Percentiles rank a stretch among this genome's conserved stretches.
Conservation (phyloP, 2,113 vertebrate species). For the Eulacestoma nigropectus region DNA sequence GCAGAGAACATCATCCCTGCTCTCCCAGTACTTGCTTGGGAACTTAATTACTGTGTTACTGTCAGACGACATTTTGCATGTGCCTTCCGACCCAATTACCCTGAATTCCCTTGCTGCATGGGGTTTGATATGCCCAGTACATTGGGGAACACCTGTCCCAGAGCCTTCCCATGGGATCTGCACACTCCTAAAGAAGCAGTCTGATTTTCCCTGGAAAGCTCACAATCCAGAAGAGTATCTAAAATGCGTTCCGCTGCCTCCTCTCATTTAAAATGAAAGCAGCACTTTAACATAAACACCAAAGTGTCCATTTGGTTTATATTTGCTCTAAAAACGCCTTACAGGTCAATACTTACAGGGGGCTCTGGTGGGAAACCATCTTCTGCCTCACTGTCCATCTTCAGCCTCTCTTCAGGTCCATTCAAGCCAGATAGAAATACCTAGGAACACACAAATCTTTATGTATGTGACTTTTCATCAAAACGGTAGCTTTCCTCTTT, state of each 20-base stretch:
- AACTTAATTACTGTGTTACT: rapidly evolving
- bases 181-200: not conserved
- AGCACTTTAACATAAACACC: not conserved
- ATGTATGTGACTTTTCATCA: not conserved
- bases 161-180: not conserved
- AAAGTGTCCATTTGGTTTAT: rapidly evolving
- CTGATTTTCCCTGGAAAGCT: not conserved
- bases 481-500: not conserved
- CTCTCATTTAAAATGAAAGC: not conserved
- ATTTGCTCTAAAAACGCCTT: not conserved
- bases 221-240: not conserved
- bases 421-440: not conserved
- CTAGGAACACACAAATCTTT: not conserved
- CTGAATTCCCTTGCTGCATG: not conserved
- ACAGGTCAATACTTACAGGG: not conserved
- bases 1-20: not conserved
- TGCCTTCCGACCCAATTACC: not conserved
- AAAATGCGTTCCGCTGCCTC: not conserved
- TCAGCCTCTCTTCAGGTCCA: not conserved
- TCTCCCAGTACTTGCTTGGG: not conserved
- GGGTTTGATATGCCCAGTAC: not conserved
- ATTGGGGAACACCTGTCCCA: not conserved
- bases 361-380: not conserved
- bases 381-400: not conserved
- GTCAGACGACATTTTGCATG: not conserved